Conservation (phyloP, 2,113 vertebrate genomes). For the rat (Rattus norvegicus) region DNA sequence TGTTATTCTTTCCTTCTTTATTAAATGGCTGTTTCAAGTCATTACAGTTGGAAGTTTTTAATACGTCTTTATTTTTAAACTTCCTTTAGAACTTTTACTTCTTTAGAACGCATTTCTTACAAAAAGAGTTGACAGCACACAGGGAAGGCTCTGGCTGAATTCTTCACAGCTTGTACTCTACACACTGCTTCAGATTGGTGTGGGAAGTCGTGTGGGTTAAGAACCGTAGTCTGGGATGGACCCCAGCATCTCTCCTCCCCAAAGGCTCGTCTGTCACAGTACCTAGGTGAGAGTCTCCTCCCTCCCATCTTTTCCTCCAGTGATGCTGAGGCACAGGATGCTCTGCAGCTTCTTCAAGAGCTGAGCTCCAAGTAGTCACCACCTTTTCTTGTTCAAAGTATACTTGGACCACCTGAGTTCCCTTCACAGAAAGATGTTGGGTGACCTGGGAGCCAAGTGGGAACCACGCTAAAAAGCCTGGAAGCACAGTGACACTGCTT, state of each 20-base stretch:
- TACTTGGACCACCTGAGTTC: neutral
- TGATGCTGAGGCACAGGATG: too few species aligned
- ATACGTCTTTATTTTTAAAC: neutral
- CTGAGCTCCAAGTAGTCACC: neutral
- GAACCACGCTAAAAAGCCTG: neutral
- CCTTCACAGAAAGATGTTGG: neutral
- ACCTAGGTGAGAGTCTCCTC: neutral
- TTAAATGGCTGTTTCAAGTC: neutral
- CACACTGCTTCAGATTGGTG: neutral
- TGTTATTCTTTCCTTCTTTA: neutral
- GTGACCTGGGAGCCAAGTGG: neutral
- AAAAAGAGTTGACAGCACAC: neutral
- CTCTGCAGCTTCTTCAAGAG: neutral
- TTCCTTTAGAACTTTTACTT: neutral
- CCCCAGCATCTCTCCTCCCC: neutral
- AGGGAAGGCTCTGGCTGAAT: neutral
- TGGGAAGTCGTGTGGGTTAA: neutral
- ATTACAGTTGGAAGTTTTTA: neutral
- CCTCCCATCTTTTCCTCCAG: neutral
- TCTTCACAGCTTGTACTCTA: accelerated
- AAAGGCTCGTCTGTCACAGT: neutral
- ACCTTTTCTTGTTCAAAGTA: neutral
- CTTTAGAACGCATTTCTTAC: neutral
- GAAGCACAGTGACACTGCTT: neutral
- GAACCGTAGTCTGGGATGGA: neutral